These are phyloP conservation scores for Drosophila kanekoi DNA, from an alignment of 2,888 invertebrate species.

Conservation along the genomic window DNA sequence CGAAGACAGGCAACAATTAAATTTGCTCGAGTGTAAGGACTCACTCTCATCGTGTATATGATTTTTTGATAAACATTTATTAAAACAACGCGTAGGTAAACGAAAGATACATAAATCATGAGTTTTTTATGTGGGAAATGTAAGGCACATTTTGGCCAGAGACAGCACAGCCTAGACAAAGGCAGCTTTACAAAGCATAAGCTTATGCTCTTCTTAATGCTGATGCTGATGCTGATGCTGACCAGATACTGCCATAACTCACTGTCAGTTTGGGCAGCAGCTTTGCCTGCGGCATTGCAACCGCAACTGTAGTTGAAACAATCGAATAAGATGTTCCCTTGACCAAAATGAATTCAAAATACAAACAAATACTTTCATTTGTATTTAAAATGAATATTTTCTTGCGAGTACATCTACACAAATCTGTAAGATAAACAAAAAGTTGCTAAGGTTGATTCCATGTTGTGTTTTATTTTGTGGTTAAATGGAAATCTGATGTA, in stretches of 20 bases:
- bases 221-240: conserved; percentile 29
- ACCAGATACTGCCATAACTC: conserved; percentile 70
- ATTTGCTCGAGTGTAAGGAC: conserved; percentile 25
- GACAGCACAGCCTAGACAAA: conserved; percentile 23
- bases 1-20: conserved; percentile 58
- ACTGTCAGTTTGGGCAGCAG: conserved; percentile 62
- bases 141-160: conserved; percentile 36
- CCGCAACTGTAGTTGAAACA: conserved; percentile 49
- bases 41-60: neutral
- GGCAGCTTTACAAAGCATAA: conserved; percentile 34
- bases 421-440: conserved; percentile 27
- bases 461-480: conserved; percentile 56
- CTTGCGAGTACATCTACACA: neutral
- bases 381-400: conserved; percentile 41
- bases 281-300: conserved; percentile 39
- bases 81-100: conserved; percentile 52
- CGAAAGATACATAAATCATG: conserved; percentile 68
- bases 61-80: conserved; percentile 38
- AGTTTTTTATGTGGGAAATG: conserved; percentile 17
- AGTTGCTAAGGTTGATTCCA: conserved; percentile 25
- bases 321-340: conserved; percentile 52
- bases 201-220: conserved; percentile 26
- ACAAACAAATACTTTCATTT: conserved; percentile 36
- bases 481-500: conserved; percentile 61
- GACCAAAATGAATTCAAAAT: conserved; percentile 60